Evolutionary conservation across 2,888 invertebrate species (phyloP).

Genomic region (Tiliacea aurago): DNA sequence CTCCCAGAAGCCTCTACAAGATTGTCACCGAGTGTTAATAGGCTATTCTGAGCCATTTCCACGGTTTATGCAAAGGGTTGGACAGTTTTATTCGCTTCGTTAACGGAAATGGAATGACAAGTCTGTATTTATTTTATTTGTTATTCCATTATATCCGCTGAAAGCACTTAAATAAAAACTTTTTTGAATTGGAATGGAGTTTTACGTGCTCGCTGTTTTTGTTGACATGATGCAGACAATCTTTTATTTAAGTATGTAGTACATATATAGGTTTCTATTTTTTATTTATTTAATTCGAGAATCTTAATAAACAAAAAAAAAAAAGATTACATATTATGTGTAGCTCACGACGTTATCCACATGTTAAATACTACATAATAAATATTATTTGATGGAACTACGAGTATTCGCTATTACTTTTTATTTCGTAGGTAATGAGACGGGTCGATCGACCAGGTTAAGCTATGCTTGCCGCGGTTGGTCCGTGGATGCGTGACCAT

Average conservation of each 20-base stretch:
- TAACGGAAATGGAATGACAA: slow-evolving; percentile 79
- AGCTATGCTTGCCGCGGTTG: too few relatives aligned
- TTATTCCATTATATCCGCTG: slow-evolving; percentile 73
- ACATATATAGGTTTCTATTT: slow-evolving; percentile 37
- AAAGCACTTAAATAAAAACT: slow-evolving; percentile 59
- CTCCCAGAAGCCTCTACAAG: slow-evolving; percentile 79
- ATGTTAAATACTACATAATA: too few relatives aligned
- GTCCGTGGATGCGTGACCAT: too few relatives aligned
- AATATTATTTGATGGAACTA: too few relatives aligned
- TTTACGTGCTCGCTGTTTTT: slow-evolving; percentile 41
- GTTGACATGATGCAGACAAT: slow-evolving; percentile 40
- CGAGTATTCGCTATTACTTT: too few relatives aligned
- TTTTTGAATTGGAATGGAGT: slow-evolving; percentile 52
- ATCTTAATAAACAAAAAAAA: too few relatives aligned
- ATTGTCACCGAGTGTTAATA: slow-evolving; percentile 86
- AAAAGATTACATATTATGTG: too few relatives aligned
- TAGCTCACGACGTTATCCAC: too few relatives aligned
- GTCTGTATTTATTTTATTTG: slow-evolving; percentile 81
- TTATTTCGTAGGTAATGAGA: background rate
- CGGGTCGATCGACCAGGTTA: too few relatives aligned
- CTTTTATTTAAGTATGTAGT: slow-evolving; percentile 31
- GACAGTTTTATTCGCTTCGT: slow-evolving; percentile 86
- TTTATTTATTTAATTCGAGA: too few relatives aligned
- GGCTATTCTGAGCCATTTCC: slow-evolving; percentile 84
- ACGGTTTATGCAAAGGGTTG: slow-evolving; percentile 86